phyloP scores from a whole-genome alignment of 2,888 invertebrate genomes.

The Drosophila hamatofila region DNA sequence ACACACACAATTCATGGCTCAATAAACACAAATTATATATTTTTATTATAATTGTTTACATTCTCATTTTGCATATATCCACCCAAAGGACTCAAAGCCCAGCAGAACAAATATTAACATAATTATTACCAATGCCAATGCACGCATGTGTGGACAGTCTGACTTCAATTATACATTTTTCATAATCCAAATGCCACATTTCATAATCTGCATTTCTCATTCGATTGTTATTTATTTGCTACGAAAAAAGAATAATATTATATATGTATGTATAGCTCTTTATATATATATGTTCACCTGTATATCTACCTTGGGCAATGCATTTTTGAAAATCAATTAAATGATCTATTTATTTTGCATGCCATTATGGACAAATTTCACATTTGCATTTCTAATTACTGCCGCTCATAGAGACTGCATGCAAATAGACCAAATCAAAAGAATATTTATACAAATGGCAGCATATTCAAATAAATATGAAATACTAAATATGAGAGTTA shows the following conservation, averaged over 20 bases:
- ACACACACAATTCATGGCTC: conserved; percentile 61
- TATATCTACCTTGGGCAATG: not conserved
- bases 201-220: conserved; percentile 40
- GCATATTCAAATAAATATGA: conserved; percentile 9
- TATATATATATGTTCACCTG: not conserved
- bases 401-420: conserved; percentile 16
- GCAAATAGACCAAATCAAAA: conserved; percentile 14
- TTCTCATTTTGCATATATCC: not conserved
- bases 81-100: conserved; percentile 13
- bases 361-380: conserved; percentile 33
- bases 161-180: conserved; percentile 35
- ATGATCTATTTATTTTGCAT: conserved; percentile 49
- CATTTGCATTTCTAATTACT: conserved; percentile 62
- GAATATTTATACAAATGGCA: conserved; percentile 20
- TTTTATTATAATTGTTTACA: conserved; percentile 40
- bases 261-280: not conserved
- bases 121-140: conserved; percentile 34
- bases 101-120: conserved; percentile 47
- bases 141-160: conserved; percentile 12
- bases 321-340: conserved; percentile 39
- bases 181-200: conserved; percentile 35
- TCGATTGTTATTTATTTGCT: conserved; percentile 38
- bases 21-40: conserved; percentile 71
- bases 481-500: conserved; percentile 11
- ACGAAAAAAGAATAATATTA: conserved; percentile 9